Base-by-base conservation (phyloP, 1,140 invertebrate genomes). In the Nephila pilipes region DNA sequence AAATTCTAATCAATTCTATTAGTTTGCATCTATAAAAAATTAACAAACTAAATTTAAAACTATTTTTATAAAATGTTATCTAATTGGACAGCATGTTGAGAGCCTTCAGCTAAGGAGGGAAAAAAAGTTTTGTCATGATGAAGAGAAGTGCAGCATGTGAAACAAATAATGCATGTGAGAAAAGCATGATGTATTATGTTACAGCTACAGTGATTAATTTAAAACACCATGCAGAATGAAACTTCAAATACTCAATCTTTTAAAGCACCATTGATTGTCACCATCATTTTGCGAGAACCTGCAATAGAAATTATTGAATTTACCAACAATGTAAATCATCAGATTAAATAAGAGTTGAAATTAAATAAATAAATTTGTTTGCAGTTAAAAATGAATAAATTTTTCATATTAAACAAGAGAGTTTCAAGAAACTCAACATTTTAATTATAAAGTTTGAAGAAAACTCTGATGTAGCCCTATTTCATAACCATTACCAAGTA, bases 271-370 rank as follows among this genome's bases (percentile, higher is more conserved):
- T 98, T 98, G 95, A 99, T 96, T 92, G 98, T 99, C 94, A 99
- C 97, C 94, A 99, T 97, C 95, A 99, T 96, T 96, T 99, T 99
- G 93, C 98, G 97, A 95, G 98, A 98, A 93, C 98, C 98, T 94
- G 65, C 60, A 88, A 58, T 29, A 90, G 0, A 57, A 57, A 80
- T 32, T 20, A 65, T 55, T n/a, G 29, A 83, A 46, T 3, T 75
- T 16, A 8, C 18, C 29, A 16, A 18, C 29, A 75, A 32, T n/a
- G 4, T 46, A 46, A 46, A 46, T 8, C 5, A 46, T 46, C 1
- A 46, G 38, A 46, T 2, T 46, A 8, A 8, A 4, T 46, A 46
- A 46, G 46, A 46, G 46, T 46, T 46, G 12, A 46, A 46, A 46
- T 46, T 46, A 10, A 46, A 46, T 6, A 46, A 46, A 0, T 10